phyloP scores from a whole-genome alignment of 2,888 invertebrate genomes.

The Xestia sexstrigata region DNA sequence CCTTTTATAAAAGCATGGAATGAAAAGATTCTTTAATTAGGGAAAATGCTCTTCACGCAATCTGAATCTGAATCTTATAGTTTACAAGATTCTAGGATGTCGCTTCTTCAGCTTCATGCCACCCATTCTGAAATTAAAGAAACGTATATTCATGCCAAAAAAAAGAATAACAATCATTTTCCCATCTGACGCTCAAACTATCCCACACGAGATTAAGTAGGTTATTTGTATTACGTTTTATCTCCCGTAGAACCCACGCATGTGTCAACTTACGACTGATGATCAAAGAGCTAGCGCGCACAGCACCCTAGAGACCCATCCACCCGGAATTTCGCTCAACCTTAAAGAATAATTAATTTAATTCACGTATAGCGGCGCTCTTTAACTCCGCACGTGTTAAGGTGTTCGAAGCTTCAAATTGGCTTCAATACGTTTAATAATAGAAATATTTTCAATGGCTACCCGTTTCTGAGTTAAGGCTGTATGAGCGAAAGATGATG shows the following conservation, averaged over 20 bases:
- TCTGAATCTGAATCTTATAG: slow-evolving; percentile 3
- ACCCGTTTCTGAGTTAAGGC: neutral
- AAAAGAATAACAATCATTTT: neutral
- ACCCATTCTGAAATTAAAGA: too few relatives aligned
- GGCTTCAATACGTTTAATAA: slow-evolving; percentile 25
- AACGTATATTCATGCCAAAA: neutral
- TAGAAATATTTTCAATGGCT: slow-evolving; percentile 8
- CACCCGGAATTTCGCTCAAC: slow-evolving; percentile 61
- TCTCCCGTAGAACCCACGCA: slow-evolving; percentile 25
- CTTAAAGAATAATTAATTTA: slow-evolving; percentile 68
- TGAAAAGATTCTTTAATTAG: slow-evolving; percentile 46
- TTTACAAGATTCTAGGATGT: neutral
- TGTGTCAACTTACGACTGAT: slow-evolving; percentile 55
- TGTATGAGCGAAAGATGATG: neutral
- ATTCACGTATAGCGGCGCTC: slow-evolving; percentile 42
- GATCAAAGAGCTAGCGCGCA: slow-evolving; percentile 62
- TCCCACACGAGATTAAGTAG: slow-evolving; percentile 35
- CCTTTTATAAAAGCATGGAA: slow-evolving; percentile 19
- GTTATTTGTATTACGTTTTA: slow-evolving; percentile 26
- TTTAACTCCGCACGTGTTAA: slow-evolving; percentile 28
- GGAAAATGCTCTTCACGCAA: slow-evolving; percentile 27
- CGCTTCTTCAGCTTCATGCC: neutral
- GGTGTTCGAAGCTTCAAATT: slow-evolving; percentile 35
- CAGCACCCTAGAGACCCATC: slow-evolving; percentile 59
- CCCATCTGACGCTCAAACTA: slow-evolving; percentile 2